Conservation (phyloP, 2,797 vertebrate species). For the Pteropus rufus region DNA sequence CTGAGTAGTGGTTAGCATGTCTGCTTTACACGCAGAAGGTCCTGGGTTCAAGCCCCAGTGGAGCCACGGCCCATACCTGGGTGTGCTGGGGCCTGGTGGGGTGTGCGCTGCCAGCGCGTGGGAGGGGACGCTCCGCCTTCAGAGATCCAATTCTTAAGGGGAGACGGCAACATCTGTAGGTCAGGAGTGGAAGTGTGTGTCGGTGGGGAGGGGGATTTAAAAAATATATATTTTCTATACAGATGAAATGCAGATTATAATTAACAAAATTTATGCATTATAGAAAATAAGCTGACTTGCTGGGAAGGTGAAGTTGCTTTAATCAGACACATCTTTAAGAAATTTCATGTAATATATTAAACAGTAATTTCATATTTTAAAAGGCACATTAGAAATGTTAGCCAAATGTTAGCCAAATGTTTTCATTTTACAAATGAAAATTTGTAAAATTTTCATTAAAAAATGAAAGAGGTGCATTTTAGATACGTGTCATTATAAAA, state of each 20-base stretch:
- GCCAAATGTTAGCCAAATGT: background rate
- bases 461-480: background rate
- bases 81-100: no score
- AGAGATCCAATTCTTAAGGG: no score
- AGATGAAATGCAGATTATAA: slow-evolving; percentile 71
- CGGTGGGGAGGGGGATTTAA: no score
- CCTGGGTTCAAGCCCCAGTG: slow-evolving; percentile 87
- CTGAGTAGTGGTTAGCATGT: slow-evolving; percentile 90
- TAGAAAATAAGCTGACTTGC: slow-evolving; percentile 61
- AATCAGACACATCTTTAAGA: slow-evolving; percentile 34
- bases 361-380: slow-evolving; percentile 10
- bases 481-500: background rate
- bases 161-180: no score
- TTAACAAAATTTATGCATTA: slow-evolving; percentile 64
- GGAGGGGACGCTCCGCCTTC: no score
- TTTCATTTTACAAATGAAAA: no score
- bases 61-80: slow-evolving; percentile 55
- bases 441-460: background rate
- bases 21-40: slow-evolving; percentile 86
- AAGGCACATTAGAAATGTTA: background rate
- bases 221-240: slow-evolving; percentile 7
- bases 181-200: no score
- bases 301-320: slow-evolving; percentile 44
- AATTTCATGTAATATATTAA: background rate
- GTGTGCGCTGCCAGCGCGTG: no score